phyloP scores from a whole-genome alignment of 2,888 invertebrate species.

The Cabera pusaria region DNA sequence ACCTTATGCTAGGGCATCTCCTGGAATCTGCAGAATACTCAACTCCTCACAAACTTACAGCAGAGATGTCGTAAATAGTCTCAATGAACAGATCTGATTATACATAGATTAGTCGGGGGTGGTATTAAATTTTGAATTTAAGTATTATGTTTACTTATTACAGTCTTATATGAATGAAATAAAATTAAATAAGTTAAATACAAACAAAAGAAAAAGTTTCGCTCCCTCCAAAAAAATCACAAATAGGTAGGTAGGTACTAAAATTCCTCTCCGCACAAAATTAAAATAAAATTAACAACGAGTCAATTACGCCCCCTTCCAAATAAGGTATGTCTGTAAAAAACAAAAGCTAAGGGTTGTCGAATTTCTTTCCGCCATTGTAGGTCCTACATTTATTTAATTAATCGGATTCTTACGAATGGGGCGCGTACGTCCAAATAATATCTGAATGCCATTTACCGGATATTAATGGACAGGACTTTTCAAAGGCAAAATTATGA shows the following conservation, averaged over 20 bases:
- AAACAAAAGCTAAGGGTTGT: slow-evolving; percentile 72
- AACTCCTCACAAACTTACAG: too few relatives aligned
- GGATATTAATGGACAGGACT: slow-evolving; percentile 10
- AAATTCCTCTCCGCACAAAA: slow-evolving; percentile 42
- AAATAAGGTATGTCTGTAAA: slow-evolving; percentile 73
- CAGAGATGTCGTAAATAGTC: too few relatives aligned
- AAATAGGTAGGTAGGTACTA: too few relatives aligned
- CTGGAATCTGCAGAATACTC: too few relatives aligned
- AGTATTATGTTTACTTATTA: too few relatives aligned
- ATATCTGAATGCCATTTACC: slow-evolving; percentile 43
- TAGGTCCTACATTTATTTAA: slow-evolving; percentile 81
- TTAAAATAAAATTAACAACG: slow-evolving; percentile 69
- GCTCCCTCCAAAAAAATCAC: slow-evolving; percentile 25
- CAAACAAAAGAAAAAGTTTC: too few relatives aligned
- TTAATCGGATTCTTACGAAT: slow-evolving; percentile 81
- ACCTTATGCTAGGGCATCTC: too few relatives aligned
- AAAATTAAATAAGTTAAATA: too few relatives aligned
- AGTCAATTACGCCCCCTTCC: slow-evolving; percentile 72
- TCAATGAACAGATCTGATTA: too few relatives aligned
- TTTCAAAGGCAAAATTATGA: slow-evolving; percentile 11
- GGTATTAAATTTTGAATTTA: too few relatives aligned
- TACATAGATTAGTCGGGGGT: too few relatives aligned
- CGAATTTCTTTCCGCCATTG: slow-evolving; percentile 73
- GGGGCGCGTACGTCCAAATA: slow-evolving; percentile 68
- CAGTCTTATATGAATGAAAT: too few relatives aligned